Base-by-base conservation (phyloP, 2,113 vertebrate species). In the Prietella phreatophila region DNA sequence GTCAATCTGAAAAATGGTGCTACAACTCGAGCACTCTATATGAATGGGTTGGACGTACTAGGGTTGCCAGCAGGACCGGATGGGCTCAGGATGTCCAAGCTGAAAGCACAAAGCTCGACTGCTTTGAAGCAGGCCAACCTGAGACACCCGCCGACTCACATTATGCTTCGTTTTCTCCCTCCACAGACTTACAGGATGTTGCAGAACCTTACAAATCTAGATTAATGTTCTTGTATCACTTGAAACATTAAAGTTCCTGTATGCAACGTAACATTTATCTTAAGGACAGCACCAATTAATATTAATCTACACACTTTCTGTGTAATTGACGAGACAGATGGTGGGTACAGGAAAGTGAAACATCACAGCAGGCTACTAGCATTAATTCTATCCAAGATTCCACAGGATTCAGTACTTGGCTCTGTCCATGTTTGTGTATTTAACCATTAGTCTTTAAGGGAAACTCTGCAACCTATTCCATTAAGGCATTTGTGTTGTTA, bases 41-140 rank as follows among this genome's bases (percentile, higher is more conserved):
- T 50, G 61, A 84, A 55, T 85, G 36, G 47, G 60, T 47, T 75
- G 83, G 84, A 69, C 14, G 11, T 60, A n/a, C 36, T 60, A 65
- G 10, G 19, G 27, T 81, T 87, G 76, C 47, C 87, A 89, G 83
- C 60, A 61, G 76, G 84, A 90, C 85, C 83, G 88, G 85, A 89
- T 90, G 88, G 90, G 73, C 86, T 82, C 58, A 63, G 76, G 67
- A 86, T 87, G 69, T 89, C 87, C 36, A 82, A n/a, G 55, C 73
- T 85, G 63, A 87, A 85, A 53, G 25, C 58, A 75, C 47, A 17
- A 33, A 53, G 75, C 27, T 83, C 86, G 36, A 53, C 5, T 30
- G 36, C 73, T 76, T 85, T 87, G 73, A 71, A 82, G 56, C 42
- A 82, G 42, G 76, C 86, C 71, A 67, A n/a, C 13, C 17, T 42